Evolutionary conservation across 2,113 vertebrate genomes (phyloP).

Genomic region (Pycnonotus jocosus): DNA sequence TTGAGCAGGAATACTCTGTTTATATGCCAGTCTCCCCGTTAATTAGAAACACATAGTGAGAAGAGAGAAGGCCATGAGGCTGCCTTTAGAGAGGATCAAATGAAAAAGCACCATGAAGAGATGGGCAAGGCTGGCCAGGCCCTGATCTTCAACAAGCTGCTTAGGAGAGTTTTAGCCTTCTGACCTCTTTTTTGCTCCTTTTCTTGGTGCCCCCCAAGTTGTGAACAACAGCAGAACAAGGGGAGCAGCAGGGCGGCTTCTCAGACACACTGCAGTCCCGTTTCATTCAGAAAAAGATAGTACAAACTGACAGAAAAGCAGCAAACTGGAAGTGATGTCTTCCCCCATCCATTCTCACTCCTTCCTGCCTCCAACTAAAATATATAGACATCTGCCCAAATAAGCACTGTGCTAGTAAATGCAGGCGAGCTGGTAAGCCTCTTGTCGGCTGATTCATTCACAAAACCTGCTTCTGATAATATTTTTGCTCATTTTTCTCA

Average conservation of each 20-base stretch:
- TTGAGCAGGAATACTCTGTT: conserved; percentile 49
- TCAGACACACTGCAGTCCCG: background rate
- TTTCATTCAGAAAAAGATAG: conserved; percentile 15
- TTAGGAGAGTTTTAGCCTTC: background rate
- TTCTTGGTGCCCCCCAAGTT: background rate
- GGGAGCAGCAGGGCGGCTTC: background rate
- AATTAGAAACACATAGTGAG: conserved; percentile 60
- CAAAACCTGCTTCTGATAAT: conserved; percentile 67
- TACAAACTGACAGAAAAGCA: background rate
- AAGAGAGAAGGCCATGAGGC: background rate
- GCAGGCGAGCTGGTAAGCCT: conserved; percentile 53
- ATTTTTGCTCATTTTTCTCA: conserved; percentile 50
- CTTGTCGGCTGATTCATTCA: conserved; percentile 62
- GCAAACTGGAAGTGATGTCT: background rate
- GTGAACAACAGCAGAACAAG: background rate
- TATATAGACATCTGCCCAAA: conserved; percentile 54
- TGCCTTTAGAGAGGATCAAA: background rate
- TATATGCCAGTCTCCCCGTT: conserved; percentile 20
- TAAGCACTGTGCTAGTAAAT: conserved; percentile 55
- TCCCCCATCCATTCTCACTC: background rate
- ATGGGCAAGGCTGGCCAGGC: background rate
- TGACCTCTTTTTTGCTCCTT: background rate
- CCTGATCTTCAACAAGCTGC: background rate
- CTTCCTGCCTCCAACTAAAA: conserved; percentile 53
- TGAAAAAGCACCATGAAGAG: conserved; percentile 10